Conservation (phyloP, 2,113 vertebrate genomes). For the Corythornis vintsioides region DNA sequence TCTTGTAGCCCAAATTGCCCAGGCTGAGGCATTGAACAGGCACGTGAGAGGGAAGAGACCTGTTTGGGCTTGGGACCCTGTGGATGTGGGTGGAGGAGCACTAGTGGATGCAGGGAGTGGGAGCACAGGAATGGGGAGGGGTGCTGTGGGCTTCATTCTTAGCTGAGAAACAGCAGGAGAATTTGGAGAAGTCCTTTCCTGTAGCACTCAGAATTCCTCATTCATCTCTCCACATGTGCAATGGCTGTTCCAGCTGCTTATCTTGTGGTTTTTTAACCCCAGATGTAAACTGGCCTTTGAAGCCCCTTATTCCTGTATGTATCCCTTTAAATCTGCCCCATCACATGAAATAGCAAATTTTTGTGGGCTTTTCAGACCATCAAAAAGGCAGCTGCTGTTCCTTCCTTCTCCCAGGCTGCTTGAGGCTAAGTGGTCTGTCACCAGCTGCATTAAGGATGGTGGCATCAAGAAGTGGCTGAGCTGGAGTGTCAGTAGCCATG, state of each 20-base stretch:
- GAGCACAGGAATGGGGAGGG: accelerated
- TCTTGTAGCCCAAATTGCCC: not conserved
- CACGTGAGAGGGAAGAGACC: accelerated
- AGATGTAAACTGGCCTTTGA: accelerated
- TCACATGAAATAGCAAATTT: not conserved
- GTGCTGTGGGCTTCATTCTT: not conserved
- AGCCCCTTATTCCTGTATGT: not conserved
- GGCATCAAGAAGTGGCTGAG: not conserved
- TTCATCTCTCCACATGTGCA: not conserved
- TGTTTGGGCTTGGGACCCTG: not conserved
- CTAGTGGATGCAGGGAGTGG: not conserved
- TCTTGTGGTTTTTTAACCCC: not conserved
- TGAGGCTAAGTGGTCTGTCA: not conserved
- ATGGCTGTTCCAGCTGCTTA: not conserved
- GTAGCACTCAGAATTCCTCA: not conserved
- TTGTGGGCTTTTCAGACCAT: not conserved
- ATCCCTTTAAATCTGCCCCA: not conserved
- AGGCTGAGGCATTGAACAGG: not conserved
- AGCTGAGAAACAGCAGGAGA: not conserved
- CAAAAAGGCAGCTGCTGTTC: not conserved
- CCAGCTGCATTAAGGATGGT: not conserved
- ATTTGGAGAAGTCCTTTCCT: not conserved
- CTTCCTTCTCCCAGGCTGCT: not conserved
- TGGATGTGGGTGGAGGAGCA: not conserved
- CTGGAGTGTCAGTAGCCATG: not conserved